Evolutionary conservation across 2,888 invertebrate species (phyloP).

Genomic region (Xestia xanthographa): DNA sequence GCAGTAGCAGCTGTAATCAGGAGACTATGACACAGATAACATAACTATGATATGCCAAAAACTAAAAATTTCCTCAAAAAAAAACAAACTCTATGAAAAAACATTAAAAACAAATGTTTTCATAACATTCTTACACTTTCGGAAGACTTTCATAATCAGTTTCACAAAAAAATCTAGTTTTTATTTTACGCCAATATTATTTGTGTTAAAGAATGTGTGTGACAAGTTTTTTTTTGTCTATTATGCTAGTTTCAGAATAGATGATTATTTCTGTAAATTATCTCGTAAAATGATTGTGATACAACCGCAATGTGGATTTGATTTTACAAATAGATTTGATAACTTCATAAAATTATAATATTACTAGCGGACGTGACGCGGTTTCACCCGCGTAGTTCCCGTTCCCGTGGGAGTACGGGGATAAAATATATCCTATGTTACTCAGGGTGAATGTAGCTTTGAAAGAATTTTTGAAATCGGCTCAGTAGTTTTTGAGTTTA

Average conservation of each 20-base stretch:
- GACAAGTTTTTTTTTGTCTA: conserved; percentile 6
- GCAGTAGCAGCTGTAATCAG: conserved; percentile 7
- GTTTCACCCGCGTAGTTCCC: no score
- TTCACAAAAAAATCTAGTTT: conserved; percentile 9
- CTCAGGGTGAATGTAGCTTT: no score
- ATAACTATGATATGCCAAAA: conserved; percentile 35
- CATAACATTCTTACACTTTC: not conserved
- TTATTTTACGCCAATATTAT: conserved; percentile 41
- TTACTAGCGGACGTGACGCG: no score
- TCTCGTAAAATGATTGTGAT: conserved; percentile 25
- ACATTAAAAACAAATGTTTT: conserved; percentile 15
- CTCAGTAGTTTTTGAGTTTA: no score
- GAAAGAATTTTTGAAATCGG: no score
- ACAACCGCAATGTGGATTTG: not conserved
- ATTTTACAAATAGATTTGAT: conserved; percentile 1
- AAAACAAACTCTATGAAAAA: not conserved
- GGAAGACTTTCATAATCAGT: conserved; percentile 13
- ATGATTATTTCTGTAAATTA: conserved; percentile 35
- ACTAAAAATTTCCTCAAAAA: conserved; percentile 16
- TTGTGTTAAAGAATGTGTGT: conserved; percentile 24
- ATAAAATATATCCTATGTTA: no score
- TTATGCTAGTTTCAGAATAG: conserved; percentile 5
- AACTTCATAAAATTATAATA: no score
- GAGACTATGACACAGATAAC: no score
- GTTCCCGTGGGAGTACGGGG: no score